Conservation (phyloP, 2,797 vertebrate genomes). For the Dallia pectoralis region DNA sequence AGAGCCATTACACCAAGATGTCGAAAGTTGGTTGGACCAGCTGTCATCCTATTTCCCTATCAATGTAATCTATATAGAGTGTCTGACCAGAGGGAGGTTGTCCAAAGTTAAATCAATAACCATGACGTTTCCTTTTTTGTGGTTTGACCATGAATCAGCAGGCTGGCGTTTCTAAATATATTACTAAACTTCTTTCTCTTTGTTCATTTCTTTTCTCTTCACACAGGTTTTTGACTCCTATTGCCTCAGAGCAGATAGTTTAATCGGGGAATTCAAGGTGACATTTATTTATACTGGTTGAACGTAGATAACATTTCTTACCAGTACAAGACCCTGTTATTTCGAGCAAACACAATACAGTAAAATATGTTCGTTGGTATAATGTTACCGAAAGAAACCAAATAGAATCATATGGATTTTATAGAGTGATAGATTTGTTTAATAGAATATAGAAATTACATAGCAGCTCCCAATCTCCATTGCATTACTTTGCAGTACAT, state of each 20-base stretch:
- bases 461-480: no score
- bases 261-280: constrained; percentile 81
- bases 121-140: not conserved
- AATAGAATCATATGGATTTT: no score
- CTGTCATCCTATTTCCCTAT: not conserved
- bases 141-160: not conserved
- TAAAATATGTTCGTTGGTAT: no score
- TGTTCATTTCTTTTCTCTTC: not conserved
- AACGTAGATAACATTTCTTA: not conserved
- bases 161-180: not conserved
- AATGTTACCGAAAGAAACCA: no score
- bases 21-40: no score
- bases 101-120: not conserved
- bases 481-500: no score
- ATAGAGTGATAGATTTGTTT: no score
- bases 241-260: constrained; percentile 75
- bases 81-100: not conserved
- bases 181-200: not conserved
- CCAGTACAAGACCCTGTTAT: no score
- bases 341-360: no score
- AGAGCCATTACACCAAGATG: no score
- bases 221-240: constrained; percentile 76
- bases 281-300: not conserved
- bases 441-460: no score
- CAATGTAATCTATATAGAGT: not conserved